Base-by-base conservation (phyloP, 1,140 invertebrate genomes). In the Procambarus clarkii region DNA sequence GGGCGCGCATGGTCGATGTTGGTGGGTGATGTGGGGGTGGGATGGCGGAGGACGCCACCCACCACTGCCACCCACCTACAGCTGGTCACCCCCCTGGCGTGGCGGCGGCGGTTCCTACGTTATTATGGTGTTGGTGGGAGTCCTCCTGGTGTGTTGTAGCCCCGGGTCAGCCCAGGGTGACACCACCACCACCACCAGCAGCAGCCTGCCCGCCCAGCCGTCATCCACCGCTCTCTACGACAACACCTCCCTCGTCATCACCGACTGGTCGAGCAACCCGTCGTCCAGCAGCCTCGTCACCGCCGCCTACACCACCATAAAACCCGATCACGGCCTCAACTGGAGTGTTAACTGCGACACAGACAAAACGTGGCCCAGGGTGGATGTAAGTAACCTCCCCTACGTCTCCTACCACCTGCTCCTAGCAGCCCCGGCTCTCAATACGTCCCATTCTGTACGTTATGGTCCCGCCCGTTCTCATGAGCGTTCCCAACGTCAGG, bases 21-120 rank as follows among this genome's bases (percentile, higher is more conserved):
- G 69, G 69, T 34, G n/a, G n/a, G 69, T 74, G n/a, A 24, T 74
- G 69, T 74, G 69, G 69, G 69, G 69, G 8, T 74, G 69, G 69
- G 69, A 74, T 34, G 69, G 69, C 34, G 69, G 69, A 2, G 69
- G 69, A 34, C 7, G 69, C 13, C 60, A 18, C 18, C 60, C 60
- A 13, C 60, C 7, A 64, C 60, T 18, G 18, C 60, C 11, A 13
- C 11, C 60, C 15, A 64, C 7, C 21, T 21, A 18, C 15, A 18
- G 60, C 21, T 18, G 13, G 13, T 64, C 60, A 64, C 3, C 13
- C 13, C 60, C 4, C 60, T 5, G 69, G 11, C 34, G n/a, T 69
- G 64, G 64, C 4, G 13, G 15, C 21, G 15, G 21, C 18, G 21
- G 13, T 18, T 18, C 64, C 2, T 18, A 2, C 15, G 7, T 8